Evolutionary conservation across 2,888 invertebrate genomes (phyloP), one percentile per base, ranked within the genome.

Genomic region (Papilio demoleus): DNA sequence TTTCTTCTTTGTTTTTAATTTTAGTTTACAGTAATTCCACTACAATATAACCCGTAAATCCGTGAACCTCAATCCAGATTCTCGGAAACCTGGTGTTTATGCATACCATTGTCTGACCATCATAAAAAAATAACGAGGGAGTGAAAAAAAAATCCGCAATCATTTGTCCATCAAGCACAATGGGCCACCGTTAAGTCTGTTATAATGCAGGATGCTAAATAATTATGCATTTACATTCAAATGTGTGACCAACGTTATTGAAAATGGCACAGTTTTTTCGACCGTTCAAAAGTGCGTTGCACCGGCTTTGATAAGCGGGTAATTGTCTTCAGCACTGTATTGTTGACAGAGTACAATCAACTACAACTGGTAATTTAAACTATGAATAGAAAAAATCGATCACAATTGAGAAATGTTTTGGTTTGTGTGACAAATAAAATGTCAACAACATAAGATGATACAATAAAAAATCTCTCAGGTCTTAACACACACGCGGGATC

Each of bases 91-190:
- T 14, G 36, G 19, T 45, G 31, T 65, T 42, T 34, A 45, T 27
- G 17, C 56, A 40, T 8, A 12, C n/a, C 58, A 38, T 68, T 68
- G 63, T 68, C 42, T 40, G 8, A 17, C 45, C 38, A 17, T 50
- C 40, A 62, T 62, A 61, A 67, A 67, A 66, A 63, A 65, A 47
- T 31, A 75, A 73, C 70, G 70, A 68, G 67, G 67, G 31, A 75
- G 70, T 67, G 72, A 75, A 81, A 83, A 81, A 83, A 81, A 83
- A 81, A 80, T 75, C 76, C 77, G 84, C 87, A 89, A 88, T 88
- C 88, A 88, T 89, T 88, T 88, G 86, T 85, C 85, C 88, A 87
- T 88, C 88, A 87, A 78, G 76, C 79, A 89, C 88, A 90, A 90
- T 88, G 86, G 31, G 71, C 71, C 74, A 83, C 87, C 86, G 89